A percentile compares a stretch with the other conserved stretches of the same genome.
phyloP scores from a whole-genome alignment of 2,797 vertebrate genomes.

The Malurus splendens region DNA sequence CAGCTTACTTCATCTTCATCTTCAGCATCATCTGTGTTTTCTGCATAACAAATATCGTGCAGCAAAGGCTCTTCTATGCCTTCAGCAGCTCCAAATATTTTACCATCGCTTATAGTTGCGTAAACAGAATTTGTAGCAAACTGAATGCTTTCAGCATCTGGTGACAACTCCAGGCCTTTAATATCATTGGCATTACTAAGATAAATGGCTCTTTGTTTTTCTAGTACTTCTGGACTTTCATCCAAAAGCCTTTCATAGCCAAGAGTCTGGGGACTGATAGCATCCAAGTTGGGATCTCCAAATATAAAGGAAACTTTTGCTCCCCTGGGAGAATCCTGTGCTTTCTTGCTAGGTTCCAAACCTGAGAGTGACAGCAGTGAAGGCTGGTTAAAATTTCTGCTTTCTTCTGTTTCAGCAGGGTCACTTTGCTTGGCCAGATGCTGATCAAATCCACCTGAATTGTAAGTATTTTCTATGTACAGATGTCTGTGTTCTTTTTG shows the following conservation, averaged over 20 bases:
- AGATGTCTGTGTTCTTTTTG: slow-evolving; percentile 83
- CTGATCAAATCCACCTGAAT: slow-evolving; percentile 74
- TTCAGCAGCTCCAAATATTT: slow-evolving; percentile 87
- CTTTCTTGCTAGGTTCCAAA: slow-evolving; percentile 75
- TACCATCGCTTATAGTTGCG: slow-evolving; percentile 83
- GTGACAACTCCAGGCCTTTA: slow-evolving; percentile 84
- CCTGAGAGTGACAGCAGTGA: slow-evolving; percentile 82
- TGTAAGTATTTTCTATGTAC: slow-evolving; percentile 84
- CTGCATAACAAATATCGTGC: slow-evolving; percentile 95
- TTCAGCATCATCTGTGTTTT: slow-evolving; percentile 94
- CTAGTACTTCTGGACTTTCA: slow-evolving; percentile 85
- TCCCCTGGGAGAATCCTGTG: slow-evolving; percentile 85
- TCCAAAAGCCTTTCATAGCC: slow-evolving; percentile 95
- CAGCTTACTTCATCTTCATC: slow-evolving; percentile 97
- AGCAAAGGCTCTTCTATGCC: slow-evolving; percentile 94
- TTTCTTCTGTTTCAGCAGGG: slow-evolving; percentile 77
- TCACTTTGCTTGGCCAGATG: slow-evolving; percentile 77
- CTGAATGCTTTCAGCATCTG: slow-evolving; percentile 84
- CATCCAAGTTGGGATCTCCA: slow-evolving; percentile 87
- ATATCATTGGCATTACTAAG: slow-evolving; percentile 85
- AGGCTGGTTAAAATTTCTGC: slow-evolving; percentile 75
- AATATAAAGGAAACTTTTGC: slow-evolving; percentile 99
- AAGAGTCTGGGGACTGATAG: slow-evolving; percentile 86
- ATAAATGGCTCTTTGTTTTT: slow-evolving; percentile 87
- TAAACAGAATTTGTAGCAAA: slow-evolving; percentile 86